These are phyloP conservation scores for Limnephilus marmoratus DNA, from an alignment of 2,888 invertebrate species.

Conservation along the genomic window DNA sequence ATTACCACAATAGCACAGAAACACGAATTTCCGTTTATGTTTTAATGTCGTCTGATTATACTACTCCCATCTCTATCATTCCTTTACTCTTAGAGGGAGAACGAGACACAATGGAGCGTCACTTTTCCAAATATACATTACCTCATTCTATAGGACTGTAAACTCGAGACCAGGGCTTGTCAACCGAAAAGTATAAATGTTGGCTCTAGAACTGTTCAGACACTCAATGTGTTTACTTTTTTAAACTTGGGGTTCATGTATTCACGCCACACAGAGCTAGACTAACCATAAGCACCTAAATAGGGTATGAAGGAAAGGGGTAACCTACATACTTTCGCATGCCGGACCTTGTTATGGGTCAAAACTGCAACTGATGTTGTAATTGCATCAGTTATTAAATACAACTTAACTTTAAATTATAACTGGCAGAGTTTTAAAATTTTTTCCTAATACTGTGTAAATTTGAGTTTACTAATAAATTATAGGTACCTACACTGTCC, in stretches of 20 bases:
- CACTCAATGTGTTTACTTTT: neutral
- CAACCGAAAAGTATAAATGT: neutral
- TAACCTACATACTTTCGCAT: no score
- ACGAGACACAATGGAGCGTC: neutral
- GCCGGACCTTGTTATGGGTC: no score
- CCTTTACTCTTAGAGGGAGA: neutral
- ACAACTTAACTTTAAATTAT: no score
- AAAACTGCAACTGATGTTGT: no score
- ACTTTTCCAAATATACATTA: neutral
- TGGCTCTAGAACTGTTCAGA: neutral
- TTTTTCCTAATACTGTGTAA: no score
- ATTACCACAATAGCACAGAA: neutral
- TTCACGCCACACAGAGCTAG: no score
- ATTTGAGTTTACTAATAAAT: no score
- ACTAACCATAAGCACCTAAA: no score
- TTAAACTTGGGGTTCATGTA: neutral
- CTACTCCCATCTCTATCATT: neutral
- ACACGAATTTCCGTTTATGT: neutral
- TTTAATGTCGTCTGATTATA: slow-evolving; percentile 2
- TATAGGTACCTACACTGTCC: no score
- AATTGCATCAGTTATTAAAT: no score
- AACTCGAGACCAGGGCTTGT: neutral
- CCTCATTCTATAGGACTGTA: neutral
- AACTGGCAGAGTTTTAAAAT: no score
- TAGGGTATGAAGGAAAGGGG: no score